Evolutionary conservation across 2,888 invertebrate species (phyloP).

Genomic region (Cenopis cana): DNA sequence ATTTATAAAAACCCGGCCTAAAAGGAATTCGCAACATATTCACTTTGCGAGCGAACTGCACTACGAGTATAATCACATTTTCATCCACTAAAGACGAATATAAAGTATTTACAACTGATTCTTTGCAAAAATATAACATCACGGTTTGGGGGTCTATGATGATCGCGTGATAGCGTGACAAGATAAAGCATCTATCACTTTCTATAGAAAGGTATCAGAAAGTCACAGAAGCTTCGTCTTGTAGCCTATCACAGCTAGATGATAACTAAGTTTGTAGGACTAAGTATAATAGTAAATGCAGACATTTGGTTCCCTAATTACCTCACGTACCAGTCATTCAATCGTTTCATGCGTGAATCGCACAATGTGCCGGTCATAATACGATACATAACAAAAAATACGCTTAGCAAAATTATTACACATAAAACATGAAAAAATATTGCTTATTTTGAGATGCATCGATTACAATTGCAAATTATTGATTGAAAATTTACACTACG

Average conservation of each 20-base stretch:
- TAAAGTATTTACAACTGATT: too few species aligned
- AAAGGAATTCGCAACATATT: not conserved
- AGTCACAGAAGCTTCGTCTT: too few species aligned
- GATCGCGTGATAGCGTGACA: too few species aligned
- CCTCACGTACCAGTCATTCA: conserved; percentile 52
- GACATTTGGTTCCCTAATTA: conserved; percentile 55
- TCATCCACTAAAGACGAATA: too few species aligned
- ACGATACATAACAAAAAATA: conserved; percentile 25
- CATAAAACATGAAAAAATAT: conserved; percentile 35
- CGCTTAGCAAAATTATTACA: conserved; percentile 40
- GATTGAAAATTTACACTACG: conserved; percentile 14
- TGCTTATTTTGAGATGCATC: conserved; percentile 40
- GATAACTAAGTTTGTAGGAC: conserved; percentile 20
- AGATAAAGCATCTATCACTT: too few species aligned
- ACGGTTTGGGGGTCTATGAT: too few species aligned
- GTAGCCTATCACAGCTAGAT: too few species aligned
- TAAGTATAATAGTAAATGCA: conserved; percentile 65
- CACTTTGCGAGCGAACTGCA: not conserved
- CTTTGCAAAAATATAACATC: conserved; percentile 4
- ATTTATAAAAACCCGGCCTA: not conserved
- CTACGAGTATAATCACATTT: too few species aligned
- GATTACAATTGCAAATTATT: conserved; percentile 34
- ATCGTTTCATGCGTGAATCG: conserved; percentile 13
- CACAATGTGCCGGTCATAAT: conserved; percentile 5
- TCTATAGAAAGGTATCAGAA: too few species aligned